Conservation (phyloP, 2,888 invertebrate species). For the Thymelicus lineola region DNA sequence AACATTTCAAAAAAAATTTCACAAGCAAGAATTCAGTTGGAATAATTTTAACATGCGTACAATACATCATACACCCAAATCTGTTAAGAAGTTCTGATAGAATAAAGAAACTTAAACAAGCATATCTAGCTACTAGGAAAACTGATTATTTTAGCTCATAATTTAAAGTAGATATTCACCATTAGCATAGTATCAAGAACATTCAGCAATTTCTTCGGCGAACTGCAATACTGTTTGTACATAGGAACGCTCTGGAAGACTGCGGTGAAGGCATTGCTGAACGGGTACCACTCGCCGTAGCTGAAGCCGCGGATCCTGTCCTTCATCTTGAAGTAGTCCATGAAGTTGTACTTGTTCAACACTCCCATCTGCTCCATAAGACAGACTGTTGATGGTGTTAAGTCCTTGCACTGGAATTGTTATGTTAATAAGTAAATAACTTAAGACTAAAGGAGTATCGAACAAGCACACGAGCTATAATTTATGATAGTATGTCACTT, state of each 20-base stretch:
- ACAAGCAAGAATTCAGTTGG: too few species aligned
- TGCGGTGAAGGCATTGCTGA: conserved; percentile 54
- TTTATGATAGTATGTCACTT: too few species aligned
- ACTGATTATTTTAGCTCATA: too few species aligned
- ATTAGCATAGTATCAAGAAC: conserved; percentile 70
- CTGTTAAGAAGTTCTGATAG: too few species aligned
- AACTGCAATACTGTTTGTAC: conserved; percentile 66
- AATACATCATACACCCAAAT: too few species aligned
- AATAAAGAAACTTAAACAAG: too few species aligned
- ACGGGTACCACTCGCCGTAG: conserved; percentile 52
- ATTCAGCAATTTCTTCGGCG: conserved; percentile 69
- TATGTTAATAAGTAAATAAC: conserved; percentile 2
- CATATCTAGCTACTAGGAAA: too few species aligned
- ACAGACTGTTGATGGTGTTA: conserved; percentile 62
- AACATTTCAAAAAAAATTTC: too few species aligned
- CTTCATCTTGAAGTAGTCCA: conserved; percentile 76
- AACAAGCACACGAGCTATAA: too few species aligned
- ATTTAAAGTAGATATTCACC: conserved; percentile 66
- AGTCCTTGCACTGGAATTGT: conserved; percentile 62
- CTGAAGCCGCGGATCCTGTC: conserved; percentile 59
- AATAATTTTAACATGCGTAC: too few species aligned
- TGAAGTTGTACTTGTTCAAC: conserved; percentile 69
- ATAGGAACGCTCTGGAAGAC: conserved; percentile 58
- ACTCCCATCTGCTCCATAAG: conserved; percentile 67
- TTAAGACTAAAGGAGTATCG: too few species aligned